Percentiles rank a stretch among this genome's conserved stretches.
These are phyloP conservation scores for Idaea dimidiata DNA, from an alignment of 2,888 invertebrate genomes.

Conservation along the genomic window DNA sequence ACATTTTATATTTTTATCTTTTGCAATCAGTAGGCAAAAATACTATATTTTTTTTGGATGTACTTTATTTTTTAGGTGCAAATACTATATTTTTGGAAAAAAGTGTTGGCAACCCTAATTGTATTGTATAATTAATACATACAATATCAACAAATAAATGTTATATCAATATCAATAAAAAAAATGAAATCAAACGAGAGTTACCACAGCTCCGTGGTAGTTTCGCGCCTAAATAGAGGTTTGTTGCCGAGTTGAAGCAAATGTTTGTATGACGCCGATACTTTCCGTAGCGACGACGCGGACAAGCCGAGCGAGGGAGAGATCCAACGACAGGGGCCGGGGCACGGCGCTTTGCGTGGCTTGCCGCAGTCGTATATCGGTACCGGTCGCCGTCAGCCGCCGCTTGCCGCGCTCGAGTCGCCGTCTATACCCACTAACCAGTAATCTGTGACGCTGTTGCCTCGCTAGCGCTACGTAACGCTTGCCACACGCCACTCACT, in stretches of 20 bases:
- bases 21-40: too few relatives aligned
- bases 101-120: too few relatives aligned
- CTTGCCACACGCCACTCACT: neutral
- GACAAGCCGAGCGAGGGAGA: conserved; percentile 40
- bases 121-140: too few relatives aligned
- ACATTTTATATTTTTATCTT: too few relatives aligned
- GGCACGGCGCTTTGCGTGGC: neutral
- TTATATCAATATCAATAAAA: too few relatives aligned
- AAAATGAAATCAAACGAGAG: too few relatives aligned
- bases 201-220: neutral
- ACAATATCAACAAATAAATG: too few relatives aligned
- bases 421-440: neutral
- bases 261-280: neutral
- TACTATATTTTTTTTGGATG: too few relatives aligned
- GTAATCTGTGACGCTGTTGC: neutral
- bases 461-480: neutral
- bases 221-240: neutral
- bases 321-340: conserved; percentile 36
- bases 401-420: neutral
- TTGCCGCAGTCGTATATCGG: neutral
- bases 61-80: too few relatives aligned
- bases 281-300: conserved; percentile 46
- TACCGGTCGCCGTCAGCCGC: neutral
- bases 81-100: too few relatives aligned
- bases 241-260: neutral